Evolutionary conservation across 2,797 vertebrate species (phyloP), one percentile per base, ranked within the genome.

Genomic region (Cynopterus sphinx): DNA sequence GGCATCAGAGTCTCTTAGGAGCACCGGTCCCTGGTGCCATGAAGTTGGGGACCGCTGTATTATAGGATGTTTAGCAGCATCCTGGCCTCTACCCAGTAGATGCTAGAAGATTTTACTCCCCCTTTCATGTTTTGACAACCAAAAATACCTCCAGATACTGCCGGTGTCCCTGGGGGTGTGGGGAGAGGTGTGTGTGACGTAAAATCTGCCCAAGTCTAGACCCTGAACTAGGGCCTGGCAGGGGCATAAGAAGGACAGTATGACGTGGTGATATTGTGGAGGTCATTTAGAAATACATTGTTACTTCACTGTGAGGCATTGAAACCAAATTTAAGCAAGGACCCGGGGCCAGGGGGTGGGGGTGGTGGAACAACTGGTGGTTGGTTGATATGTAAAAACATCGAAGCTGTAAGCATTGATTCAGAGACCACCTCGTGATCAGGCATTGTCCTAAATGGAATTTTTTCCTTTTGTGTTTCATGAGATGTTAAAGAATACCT

Each of bases 401-500:
- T 1, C 10, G n/a, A 49, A 22, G 31, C 10, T 8, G 1, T 1
- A 2, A 57, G 4, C 26, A 2, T 70, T 43, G 63, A 0, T 15
- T 73, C 22, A 41, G 1, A 95, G 81, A 49, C 22, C n/a, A 55
- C 36, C 13, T 36, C 28, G 9, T 26, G 9, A 3, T 53, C 59
- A 49, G 22, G 6, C 17, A 1, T 49, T 39, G 7, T 5, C 31
- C 2, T 49, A 68, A 49, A n/a, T 65, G 36, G 28, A 17, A 24
- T 11, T 26, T 84, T 63, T 59, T 31, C 51, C 41, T 61, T 13
- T 73, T n/a, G 7, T 33, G 5, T 39, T 82, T 73, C 39, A 10
- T 94, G 59, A 73, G 73, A 12, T 53, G 26, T 61, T 94, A 53
- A 90, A 74, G 55, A 90, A 57, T 57, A 13, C 8, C 33, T 85